Evolutionary conservation across 1,140 invertebrate genomes (phyloP).

Genomic region (Drosophila albomicans): DNA sequence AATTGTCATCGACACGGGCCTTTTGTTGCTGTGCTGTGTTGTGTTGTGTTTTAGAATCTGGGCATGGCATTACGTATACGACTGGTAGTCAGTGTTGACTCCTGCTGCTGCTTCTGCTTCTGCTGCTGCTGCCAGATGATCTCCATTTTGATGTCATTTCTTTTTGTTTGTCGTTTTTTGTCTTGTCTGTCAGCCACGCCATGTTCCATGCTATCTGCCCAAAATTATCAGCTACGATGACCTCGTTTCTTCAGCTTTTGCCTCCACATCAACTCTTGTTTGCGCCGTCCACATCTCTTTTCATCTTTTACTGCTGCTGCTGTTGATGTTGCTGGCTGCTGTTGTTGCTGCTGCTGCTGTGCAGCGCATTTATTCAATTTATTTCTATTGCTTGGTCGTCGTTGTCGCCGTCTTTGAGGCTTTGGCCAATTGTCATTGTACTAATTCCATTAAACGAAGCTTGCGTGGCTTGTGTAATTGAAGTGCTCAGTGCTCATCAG

Average conservation of each 20-base stretch:
- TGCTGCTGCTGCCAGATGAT: slow-evolving; percentile 50
- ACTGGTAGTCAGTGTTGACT: neutral
- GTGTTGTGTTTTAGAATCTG: slow-evolving; percentile 61
- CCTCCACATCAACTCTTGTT: slow-evolving; percentile 1
- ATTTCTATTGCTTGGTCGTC: slow-evolving; percentile 68
- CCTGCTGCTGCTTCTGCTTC: neutral
- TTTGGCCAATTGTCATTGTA: slow-evolving; percentile 82
- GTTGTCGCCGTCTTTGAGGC: slow-evolving; percentile 64
- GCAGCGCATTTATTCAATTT: slow-evolving; percentile 78
- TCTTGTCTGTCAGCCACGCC: slow-evolving; percentile 1
- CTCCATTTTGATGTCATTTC: slow-evolving; percentile 40
- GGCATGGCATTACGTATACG: slow-evolving; percentile 57
- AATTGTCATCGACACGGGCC: slow-evolving; percentile 79
- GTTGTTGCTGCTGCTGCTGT: slow-evolving; percentile 29
- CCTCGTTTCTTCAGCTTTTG: slow-evolving; percentile 47
- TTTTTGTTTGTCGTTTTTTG: neutral
- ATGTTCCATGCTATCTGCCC: slow-evolving; percentile 66
- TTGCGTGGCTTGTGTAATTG: slow-evolving; percentile 81
- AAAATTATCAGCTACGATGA: slow-evolving; percentile 72
- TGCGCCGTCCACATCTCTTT: slow-evolving; percentile 4
- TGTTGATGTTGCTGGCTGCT: neutral
- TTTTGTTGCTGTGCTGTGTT: slow-evolving; percentile 35
- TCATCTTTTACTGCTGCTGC: neutral
- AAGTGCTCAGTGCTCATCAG: slow-evolving; percentile 71
- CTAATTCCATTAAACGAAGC: slow-evolving; percentile 79